These are phyloP conservation scores for Moxostoma hubbsi DNA, from an alignment of 2,797 vertebrate species.

Conservation along the genomic window DNA sequence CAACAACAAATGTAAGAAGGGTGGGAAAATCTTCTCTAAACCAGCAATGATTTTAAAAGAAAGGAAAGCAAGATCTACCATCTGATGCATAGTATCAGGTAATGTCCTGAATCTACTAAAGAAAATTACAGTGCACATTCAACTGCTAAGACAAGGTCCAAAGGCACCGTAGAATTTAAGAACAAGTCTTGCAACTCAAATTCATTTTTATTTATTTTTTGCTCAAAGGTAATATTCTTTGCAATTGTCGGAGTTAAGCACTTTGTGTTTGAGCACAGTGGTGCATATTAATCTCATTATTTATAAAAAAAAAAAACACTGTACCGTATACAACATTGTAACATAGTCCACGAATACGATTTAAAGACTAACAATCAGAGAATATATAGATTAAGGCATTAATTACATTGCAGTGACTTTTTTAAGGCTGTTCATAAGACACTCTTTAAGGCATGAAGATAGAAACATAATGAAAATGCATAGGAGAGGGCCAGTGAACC, in stretches of 20 bases:
- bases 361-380: background rate
- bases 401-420: background rate
- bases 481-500: conserved; percentile 7
- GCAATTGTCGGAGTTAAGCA: background rate
- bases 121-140: background rate
- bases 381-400: background rate
- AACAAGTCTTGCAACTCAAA: background rate
- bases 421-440: background rate
- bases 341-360: background rate
- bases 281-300: background rate
- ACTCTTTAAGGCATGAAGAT: background rate
- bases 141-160: background rate
- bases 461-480: background rate
- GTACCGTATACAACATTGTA: background rate
- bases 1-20: background rate
- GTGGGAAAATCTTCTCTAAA: background rate
- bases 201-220: background rate
- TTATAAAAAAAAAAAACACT: background rate
- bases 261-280: background rate
- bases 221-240: background rate
- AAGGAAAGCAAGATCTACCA: background rate
- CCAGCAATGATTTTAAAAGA: background rate
- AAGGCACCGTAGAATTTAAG: background rate
- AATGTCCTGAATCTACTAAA: background rate
- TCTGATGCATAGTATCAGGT: background rate